Evolutionary conservation across 2,888 invertebrate genomes (phyloP), one percentile per base, ranked within the genome.

Genomic region (Argyresthia albistria): DNA sequence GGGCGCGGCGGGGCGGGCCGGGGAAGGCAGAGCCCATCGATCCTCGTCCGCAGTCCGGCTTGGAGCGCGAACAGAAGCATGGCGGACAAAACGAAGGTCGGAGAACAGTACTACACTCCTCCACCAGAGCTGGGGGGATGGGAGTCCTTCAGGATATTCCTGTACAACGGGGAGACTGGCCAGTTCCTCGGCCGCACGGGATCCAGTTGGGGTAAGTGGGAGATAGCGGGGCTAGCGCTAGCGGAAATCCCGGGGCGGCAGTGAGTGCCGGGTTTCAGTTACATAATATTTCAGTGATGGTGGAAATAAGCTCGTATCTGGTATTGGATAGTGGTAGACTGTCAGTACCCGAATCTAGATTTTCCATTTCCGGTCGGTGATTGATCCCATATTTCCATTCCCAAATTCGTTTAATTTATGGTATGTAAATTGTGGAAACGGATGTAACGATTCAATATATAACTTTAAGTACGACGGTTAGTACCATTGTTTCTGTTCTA

Each of bases 121-220:
- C 95, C 95, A 65, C 93, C 93, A 57, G 93, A 93, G 75, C 90
- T 95, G 67, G 93, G 94, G 62, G 92, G 91, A 90, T 95, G 95
- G 95, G 94, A 95, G 86, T 90, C 92, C 69, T 93, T 96, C 89
- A 91, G 90, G 80, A 88, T 90, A 71, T 97, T 97, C 90, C 79
- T 97, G 63, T 97, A 94, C 93, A 96, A 98, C 89, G 91, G 95
- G 65, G 96, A 97, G 86, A 97, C 96, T 58, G 93, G 93, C 71
- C 95, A 96, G 88, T 93, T 97, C 80, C 89, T 97, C 66, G 97
- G 97, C 66, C 91, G 97, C 67, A 97, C 96, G 58, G 97, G 95
- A 66, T 89, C 93, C 73, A 97, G 96, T 88, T 98, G 98, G 98
- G 96, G 97, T 97, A 78, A 96, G 96, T 93, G 52, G 45, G 3